A percentile compares a stretch with the other conserved stretches of the same genome.
Evolutionary conservation across 2,888 invertebrate species (phyloP).

Genomic region (Aphidoletes aphidimyza): DNA sequence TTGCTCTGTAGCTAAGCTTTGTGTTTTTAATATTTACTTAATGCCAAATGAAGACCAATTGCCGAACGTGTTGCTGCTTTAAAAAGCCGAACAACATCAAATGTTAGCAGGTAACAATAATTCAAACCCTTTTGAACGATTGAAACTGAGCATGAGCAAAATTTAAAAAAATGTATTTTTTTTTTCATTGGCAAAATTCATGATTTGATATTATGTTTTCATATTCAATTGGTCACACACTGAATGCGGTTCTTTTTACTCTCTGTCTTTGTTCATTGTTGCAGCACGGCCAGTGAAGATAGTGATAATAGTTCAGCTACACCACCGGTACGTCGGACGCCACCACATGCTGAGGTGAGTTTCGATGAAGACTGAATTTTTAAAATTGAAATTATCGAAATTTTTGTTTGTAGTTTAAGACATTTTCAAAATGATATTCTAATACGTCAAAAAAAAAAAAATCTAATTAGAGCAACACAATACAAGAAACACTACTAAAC

Average conservation of each 20-base stretch:
- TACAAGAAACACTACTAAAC: constrained; percentile 18
- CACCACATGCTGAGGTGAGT: constrained; percentile 84
- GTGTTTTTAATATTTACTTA: neutral
- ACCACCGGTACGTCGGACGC: constrained; percentile 74
- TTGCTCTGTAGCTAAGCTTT: neutral
- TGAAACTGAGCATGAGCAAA: too few relatives aligned
- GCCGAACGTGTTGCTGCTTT: constrained; percentile 68
- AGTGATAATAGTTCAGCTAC: constrained; percentile 70
- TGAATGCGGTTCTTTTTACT: too few relatives aligned
- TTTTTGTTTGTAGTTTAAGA: too few relatives aligned
- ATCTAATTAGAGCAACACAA: neutral
- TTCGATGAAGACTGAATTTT: constrained; percentile 60
- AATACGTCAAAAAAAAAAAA: neutral
- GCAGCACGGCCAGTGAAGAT: constrained; percentile 68
- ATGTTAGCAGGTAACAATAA: constrained; percentile 55
- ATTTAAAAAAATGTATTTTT: too few relatives aligned
- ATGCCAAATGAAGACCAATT: constrained; percentile 64
- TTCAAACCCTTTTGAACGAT: neutral
- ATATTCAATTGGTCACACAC: neutral
- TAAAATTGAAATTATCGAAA: too few relatives aligned
- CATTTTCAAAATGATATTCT: neutral
- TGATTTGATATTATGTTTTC: too few relatives aligned
- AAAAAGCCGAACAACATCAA: constrained; percentile 60
- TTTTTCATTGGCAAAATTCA: too few relatives aligned
- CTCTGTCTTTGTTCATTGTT: constrained; percentile 59